Base-by-base conservation (phyloP, 1,140 invertebrate species). In the Pantala flavescens region DNA sequence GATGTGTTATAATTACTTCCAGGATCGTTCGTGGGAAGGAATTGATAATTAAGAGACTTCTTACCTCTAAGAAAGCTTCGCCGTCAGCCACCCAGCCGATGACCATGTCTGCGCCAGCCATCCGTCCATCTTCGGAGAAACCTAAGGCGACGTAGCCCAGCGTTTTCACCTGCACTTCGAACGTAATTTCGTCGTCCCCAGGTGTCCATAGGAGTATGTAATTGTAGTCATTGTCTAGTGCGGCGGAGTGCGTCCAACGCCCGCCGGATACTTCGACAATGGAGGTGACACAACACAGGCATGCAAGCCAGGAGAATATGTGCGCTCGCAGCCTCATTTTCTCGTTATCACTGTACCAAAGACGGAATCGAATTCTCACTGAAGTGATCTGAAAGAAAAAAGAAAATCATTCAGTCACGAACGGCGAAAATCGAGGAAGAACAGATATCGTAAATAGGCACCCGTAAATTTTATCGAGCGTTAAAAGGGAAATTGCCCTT, bases 91-190 rank as follows among this genome's bases (percentile, higher is more conserved):
- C 87, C 90, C 90, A 91, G 63, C 90, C 90, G 78, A 90, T 86
- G 78, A 91, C 87, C 81, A 91, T 87, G 83, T 92, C 90, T 74
- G 89, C 84, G 63, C 88, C 88, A 73, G 85, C 84, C 84, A 88
- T 86, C 78, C 88, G 87, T 73, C 90, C 90, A 81, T 90, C 89
- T 75, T 86, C 87, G 77, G 91, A 93, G 80, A 93, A 90, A 73
- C 92, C 92, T 78, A 94, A 88, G 23, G 91, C 91, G 75, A 94
- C 87, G 81, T 92, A 94, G 77, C 93, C 93, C 77, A 87, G 85
- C 70, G 91, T 92, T 82, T 86, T 88, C 78, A 91, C 91, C 84
- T 92, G 90, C 78, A 93, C 84, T 83, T 92, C 88, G 81, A 93
- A 93, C 73, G 88, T 91, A 78, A 93, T 90, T 81, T 90, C 90